Conservation (phyloP, 2,113 vertebrate species). For the Calyptommatus sinebrachiatus region DNA sequence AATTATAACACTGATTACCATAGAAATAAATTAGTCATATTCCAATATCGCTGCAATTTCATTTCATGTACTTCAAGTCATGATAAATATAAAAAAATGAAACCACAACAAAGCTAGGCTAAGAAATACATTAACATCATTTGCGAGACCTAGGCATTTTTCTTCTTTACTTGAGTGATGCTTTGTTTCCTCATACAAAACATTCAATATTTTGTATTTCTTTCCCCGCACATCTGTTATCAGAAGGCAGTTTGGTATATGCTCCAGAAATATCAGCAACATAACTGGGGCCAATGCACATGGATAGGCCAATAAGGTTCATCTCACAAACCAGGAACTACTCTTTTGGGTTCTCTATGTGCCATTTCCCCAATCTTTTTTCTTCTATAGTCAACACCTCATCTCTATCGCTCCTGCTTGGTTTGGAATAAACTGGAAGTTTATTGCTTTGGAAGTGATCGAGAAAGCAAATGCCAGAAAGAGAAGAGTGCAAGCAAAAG, state of each 20-base stretch:
- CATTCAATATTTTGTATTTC: not conserved
- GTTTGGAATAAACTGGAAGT: too few relatives aligned
- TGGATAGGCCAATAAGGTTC: too few relatives aligned
- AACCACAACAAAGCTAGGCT: conserved; percentile 13
- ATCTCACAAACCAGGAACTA: too few relatives aligned
- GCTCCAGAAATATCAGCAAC: not conserved
- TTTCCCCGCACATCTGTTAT: not conserved
- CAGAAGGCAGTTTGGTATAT: not conserved
- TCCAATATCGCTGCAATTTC: conserved; percentile 8
- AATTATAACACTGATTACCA: conserved; percentile 41
- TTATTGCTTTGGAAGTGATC: too few relatives aligned
- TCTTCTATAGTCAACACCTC: too few relatives aligned
- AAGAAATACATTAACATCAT: conserved; percentile 19
- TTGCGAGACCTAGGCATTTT: not conserved
- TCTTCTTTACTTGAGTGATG: conserved; percentile 2
- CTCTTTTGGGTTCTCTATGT: too few relatives aligned
- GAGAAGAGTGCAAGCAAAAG: too few relatives aligned
- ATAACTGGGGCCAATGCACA: too few relatives aligned
- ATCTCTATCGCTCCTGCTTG: too few relatives aligned
- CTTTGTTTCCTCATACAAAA: conserved; percentile 2
- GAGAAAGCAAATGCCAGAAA: too few relatives aligned
- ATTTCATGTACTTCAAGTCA: not conserved
- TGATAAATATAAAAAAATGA: conserved; percentile 18
- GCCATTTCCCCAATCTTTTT: too few relatives aligned
- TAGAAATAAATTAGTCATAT: conserved; percentile 34